phyloP scores from a whole-genome alignment of 2,797 vertebrate genomes.

The Pterois miles region DNA sequence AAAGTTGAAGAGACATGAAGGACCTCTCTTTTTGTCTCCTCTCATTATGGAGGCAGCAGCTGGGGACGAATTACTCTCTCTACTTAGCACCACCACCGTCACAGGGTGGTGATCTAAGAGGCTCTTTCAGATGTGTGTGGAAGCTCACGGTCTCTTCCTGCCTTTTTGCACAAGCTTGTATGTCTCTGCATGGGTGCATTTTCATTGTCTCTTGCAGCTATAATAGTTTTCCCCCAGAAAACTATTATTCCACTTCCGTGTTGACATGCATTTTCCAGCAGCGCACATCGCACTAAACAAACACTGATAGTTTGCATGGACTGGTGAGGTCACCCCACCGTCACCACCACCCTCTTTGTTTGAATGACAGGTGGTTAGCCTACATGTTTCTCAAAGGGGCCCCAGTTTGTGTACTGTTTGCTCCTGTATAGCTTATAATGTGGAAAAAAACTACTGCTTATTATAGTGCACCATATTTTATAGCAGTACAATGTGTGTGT shows the following conservation, averaged over 20 bases:
- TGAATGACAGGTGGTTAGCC: slow-evolving; percentile 58
- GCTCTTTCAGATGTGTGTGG: slow-evolving; percentile 81
- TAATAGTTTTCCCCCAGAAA: not conserved
- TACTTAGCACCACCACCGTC: slow-evolving; percentile 86
- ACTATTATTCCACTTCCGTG: not conserved
- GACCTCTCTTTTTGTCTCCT: slow-evolving; percentile 22
- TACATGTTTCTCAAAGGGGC: not conserved
- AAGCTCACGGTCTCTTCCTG: slow-evolving; percentile 13
- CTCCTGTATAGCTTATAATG: not conserved
- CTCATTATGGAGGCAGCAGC: slow-evolving; percentile 81
- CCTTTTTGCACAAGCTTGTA: slow-evolving; percentile 43
- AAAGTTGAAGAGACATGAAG: slow-evolving; percentile 19
- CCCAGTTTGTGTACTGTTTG: not conserved
- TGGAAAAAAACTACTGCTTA: no score
- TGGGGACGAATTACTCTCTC: slow-evolving; percentile 85
- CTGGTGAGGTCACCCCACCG: slow-evolving; percentile 1
- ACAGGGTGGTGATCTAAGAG: slow-evolving; percentile 91
- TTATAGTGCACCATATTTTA: no score
- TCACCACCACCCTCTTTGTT: slow-evolving; percentile 12
- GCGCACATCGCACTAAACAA: slow-evolving; percentile 16
- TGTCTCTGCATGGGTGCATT: slow-evolving; percentile 46
- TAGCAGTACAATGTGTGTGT: slow-evolving; percentile 10
- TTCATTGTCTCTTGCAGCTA: slow-evolving; percentile 25
- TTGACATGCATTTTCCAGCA: slow-evolving; percentile 40
- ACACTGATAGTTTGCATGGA: slow-evolving; percentile 15